phyloP scores from a whole-genome alignment of 2,888 invertebrate genomes.

The Limnephilus rhombicus region DNA sequence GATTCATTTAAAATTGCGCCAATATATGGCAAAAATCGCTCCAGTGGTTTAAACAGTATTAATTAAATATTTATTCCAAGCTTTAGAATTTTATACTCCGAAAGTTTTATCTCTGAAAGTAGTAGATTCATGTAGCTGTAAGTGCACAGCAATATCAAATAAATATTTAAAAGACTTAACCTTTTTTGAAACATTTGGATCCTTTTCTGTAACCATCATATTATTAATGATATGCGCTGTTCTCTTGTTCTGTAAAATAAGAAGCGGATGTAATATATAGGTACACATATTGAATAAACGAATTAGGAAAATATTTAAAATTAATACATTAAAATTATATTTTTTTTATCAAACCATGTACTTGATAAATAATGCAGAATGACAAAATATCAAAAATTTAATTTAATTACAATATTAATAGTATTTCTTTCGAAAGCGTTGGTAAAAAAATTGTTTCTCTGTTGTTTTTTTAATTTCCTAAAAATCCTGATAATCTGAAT shows the following conservation, averaged over 20 bases:
- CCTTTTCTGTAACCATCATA: neutral
- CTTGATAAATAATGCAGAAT: neutral
- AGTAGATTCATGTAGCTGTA: no score
- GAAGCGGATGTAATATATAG: neutral
- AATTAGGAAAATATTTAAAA: neutral
- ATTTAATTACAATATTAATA: no score
- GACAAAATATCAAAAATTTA: no score
- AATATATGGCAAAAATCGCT: no score
- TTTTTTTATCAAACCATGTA: neutral
- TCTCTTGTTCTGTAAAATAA: constrained; percentile 6
- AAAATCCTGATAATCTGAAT: neutral
- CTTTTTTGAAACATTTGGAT: constrained; percentile 5
- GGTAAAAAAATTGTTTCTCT: neutral
- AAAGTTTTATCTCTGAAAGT: no score
- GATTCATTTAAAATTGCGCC: no score
- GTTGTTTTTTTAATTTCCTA: no score
- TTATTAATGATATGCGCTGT: constrained; percentile 9
- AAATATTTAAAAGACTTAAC: neutral
- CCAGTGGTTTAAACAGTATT: no score
- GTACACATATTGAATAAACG: no score
- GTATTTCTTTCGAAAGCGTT: neutral
- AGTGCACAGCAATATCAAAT: neutral
- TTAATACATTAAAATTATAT: neutral
- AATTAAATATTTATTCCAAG: no score
- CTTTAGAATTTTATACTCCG: no score